Base-by-base conservation (phyloP, 2,113 vertebrate genomes). In the Petroica traversi region DNA sequence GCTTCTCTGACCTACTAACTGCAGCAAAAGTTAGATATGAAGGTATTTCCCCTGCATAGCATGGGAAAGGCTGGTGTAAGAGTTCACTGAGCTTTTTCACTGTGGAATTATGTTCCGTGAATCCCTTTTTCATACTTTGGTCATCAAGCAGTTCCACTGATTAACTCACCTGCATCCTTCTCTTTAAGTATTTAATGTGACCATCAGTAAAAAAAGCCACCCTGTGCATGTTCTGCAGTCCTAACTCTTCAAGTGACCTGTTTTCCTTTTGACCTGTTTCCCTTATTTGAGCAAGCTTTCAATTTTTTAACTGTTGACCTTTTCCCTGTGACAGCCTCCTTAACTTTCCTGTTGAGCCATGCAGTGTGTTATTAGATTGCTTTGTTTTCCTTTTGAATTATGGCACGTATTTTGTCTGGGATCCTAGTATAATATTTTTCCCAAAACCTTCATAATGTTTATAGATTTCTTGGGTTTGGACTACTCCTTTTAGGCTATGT, bases 321-420 rank as follows among this genome's bases (percentile, higher is more conserved):
- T 91, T 92, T 75, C n/a, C 55, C 16, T 66, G 5, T 84, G 80
- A 81, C 92, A 95, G 29, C 34, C 38, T 89, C 57, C 84, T 93
- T 94, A 87, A 63, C n/a, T 71, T 75, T 85, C 33, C 61, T 1
- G 0, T 55, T 76, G 38, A 93, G 45, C 71, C 67, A 61, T 19
- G 31, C 28, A 80, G 46, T 5, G 28, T 10, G 40, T 89, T 92
- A 87, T 78, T 84, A 87, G 26, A 78, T 29, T 77, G 19, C 26
- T 88, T 95, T 93, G 26, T 94, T 93, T 95, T 85, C 58, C 74
- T 79, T 88, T 79, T 57, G 85, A 90, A 85, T 88, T 90, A 73
- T 76, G 33, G 6, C 25, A 66, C 23, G 29, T 79, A 79, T 88
- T 93, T 82, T 85, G n/a, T 45, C 54, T 19, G 7, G 6, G 25